These are phyloP conservation scores for Adelphocoris suturalis DNA, from an alignment of 2,888 invertebrate genomes.

Conservation along the genomic window DNA sequence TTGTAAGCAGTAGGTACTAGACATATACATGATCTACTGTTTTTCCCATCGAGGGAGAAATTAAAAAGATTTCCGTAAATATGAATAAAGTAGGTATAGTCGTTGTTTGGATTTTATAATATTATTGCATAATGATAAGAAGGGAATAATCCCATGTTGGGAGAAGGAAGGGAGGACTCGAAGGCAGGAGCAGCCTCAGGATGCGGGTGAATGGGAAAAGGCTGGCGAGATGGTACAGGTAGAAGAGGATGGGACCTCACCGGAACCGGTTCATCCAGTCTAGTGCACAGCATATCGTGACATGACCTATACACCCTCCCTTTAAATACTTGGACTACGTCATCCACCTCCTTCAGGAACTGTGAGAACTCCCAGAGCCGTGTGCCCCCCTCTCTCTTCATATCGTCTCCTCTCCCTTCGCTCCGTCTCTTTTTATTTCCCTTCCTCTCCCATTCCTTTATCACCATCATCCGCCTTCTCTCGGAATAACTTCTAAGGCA, in stretches of 20 bases:
- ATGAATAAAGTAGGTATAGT: too few species aligned
- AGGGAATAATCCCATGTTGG: background rate
- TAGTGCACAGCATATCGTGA: conserved; percentile 71
- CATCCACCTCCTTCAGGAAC: conserved; percentile 70
- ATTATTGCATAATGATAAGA: background rate
- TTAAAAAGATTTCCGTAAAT: too few species aligned
- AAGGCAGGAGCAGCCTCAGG: conserved; percentile 28
- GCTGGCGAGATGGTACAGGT: conserved; percentile 41
- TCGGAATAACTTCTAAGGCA: conserved; percentile 65
- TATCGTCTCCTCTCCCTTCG: background rate
- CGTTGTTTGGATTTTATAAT: background rate
- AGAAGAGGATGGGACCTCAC: conserved; percentile 47
- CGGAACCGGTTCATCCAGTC: conserved; percentile 71
- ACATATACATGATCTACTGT: too few species aligned
- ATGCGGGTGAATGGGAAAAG: conserved; percentile 67
- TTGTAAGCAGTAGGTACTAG: too few species aligned
- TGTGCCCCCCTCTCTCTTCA: conserved; percentile 24
- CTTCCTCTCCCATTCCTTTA: background rate
- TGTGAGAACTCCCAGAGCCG: conserved; percentile 69
- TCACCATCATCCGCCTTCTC: conserved; percentile 63
- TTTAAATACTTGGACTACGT: conserved; percentile 70
- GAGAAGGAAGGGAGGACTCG: background rate
- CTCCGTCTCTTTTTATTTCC: conserved; percentile 10
- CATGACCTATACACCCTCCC: conserved; percentile 71
- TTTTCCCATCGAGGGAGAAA: too few species aligned